Percentiles rank a stretch among this genome's conserved stretches.
phyloP scores from a whole-genome alignment of 2,888 invertebrate species.

The Eueremaeus valkanovi region DNA sequence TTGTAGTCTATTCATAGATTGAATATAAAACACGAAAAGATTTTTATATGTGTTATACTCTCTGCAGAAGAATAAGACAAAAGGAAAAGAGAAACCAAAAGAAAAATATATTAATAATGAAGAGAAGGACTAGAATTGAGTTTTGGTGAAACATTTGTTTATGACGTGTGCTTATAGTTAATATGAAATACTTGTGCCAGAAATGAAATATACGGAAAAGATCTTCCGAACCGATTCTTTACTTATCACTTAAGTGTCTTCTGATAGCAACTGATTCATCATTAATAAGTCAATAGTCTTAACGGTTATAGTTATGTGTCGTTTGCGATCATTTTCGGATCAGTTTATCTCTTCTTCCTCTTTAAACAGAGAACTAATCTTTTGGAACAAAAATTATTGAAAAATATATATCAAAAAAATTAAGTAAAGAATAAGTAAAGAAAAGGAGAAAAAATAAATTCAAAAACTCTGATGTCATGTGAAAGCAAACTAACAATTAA shows the following conservation, averaged over 20 bases:
- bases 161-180: not conserved
- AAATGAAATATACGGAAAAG: not conserved
- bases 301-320: not conserved
- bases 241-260: not conserved
- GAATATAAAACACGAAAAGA: too few relatives aligned
- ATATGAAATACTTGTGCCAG: not conserved
- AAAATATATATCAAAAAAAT: too few relatives aligned
- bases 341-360: too few relatives aligned
- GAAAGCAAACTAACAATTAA: not conserved
- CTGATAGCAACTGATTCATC: conserved; percentile 11
- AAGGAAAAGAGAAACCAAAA: too few relatives aligned
- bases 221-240: not conserved
- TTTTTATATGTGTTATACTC: too few relatives aligned
- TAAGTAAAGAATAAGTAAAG: not conserved
- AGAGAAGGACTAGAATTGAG: conserved; percentile 5
- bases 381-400: too few relatives aligned
- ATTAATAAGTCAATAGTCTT: not conserved
- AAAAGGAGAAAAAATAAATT: too few relatives aligned
- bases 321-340: too few relatives aligned
- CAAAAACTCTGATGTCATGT: not conserved
- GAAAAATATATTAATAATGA: conserved; percentile 16
- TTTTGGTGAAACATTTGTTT: conserved; percentile 8
- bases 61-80: too few relatives aligned
- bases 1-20: too few relatives aligned
- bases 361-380: too few relatives aligned